A percentile compares a stretch with the other conserved stretches of the same genome.
These are phyloP conservation scores for Diadema setosum DNA, from an alignment of 35 echinoderm and acorn worm species.

Conservation along the genomic window DNA sequence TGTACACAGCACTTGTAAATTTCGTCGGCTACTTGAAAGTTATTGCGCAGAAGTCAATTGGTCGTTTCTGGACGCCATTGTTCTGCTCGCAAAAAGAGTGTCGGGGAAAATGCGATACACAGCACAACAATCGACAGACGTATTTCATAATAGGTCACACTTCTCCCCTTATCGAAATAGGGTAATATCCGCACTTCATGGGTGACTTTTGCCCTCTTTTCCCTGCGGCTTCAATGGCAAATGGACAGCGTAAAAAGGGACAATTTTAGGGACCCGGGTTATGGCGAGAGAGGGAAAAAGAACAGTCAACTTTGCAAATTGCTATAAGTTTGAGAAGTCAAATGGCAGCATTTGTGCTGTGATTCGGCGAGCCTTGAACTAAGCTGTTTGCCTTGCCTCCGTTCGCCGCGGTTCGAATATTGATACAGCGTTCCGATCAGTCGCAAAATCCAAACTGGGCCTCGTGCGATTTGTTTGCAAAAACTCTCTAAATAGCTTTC, in stretches of 20 bases:
- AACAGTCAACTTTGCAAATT: neutral
- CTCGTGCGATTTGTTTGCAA: neutral
- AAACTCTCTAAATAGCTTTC: neutral
- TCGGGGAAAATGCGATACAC: too few relatives aligned
- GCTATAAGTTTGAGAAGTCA: too few relatives aligned
- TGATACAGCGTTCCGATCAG: neutral
- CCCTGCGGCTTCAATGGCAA: neutral
- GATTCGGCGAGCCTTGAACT: too few relatives aligned
- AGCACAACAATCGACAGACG: neutral
- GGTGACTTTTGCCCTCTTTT: constrained; percentile 4
- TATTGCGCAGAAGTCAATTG: neutral
- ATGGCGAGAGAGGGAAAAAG: neutral
- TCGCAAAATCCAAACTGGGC: neutral
- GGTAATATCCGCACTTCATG: neutral
- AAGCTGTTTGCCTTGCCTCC: too few relatives aligned
- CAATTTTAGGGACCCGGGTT: neutral
- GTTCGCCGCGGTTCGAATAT: neutral
- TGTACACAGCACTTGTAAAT: neutral
- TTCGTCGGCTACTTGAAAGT: neutral
- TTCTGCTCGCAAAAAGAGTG: too few relatives aligned
- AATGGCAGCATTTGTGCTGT: too few relatives aligned
- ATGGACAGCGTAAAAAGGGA: too few relatives aligned
- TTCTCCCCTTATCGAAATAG: neutral
- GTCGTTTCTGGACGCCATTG: too few relatives aligned
- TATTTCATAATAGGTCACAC: constrained; percentile 2